These are phyloP conservation scores for Leuciscus waleckii DNA, from an alignment of 2,797 vertebrate species.

Conservation along the genomic window DNA sequence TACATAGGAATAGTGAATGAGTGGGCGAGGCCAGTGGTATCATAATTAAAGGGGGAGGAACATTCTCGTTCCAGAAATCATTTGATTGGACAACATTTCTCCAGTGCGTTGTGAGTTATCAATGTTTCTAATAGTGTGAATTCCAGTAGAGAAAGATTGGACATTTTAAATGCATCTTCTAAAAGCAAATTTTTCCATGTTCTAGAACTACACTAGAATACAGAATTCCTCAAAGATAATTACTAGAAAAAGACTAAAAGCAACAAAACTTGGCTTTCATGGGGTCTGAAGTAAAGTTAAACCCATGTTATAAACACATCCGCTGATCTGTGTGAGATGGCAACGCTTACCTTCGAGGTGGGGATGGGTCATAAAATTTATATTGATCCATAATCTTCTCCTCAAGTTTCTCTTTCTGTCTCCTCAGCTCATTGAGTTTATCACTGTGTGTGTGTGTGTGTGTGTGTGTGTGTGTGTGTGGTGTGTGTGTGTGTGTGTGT, in stretches of 20 bases:
- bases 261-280: not conserved
- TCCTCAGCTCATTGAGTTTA: conserved; percentile 94
- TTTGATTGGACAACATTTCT: not conserved
- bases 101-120: not conserved
- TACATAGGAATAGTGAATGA: not conserved
- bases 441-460: conserved; percentile 76
- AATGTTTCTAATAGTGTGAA: not conserved
- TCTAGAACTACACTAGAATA: not conserved
- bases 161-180: too few species aligned
- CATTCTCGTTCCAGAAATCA: not conserved
- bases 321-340: not conserved
- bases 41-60: not conserved
- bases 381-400: conserved; percentile 99
- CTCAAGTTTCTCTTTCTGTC: conserved; percentile 98
- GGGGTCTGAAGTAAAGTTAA: not conserved
- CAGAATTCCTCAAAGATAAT: not conserved
- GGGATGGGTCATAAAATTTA: conserved; percentile 98
- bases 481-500: too few species aligned
- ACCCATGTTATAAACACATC: not conserved
- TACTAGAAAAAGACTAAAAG: not conserved
- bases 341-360: conserved; percentile 88
- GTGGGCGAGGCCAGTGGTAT: too few species aligned
- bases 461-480: too few species aligned
- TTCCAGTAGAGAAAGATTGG: not conserved
- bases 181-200: not conserved